phyloP scores from a whole-genome alignment of 2,888 invertebrate genomes.

The Anoncus sp. region DNA sequence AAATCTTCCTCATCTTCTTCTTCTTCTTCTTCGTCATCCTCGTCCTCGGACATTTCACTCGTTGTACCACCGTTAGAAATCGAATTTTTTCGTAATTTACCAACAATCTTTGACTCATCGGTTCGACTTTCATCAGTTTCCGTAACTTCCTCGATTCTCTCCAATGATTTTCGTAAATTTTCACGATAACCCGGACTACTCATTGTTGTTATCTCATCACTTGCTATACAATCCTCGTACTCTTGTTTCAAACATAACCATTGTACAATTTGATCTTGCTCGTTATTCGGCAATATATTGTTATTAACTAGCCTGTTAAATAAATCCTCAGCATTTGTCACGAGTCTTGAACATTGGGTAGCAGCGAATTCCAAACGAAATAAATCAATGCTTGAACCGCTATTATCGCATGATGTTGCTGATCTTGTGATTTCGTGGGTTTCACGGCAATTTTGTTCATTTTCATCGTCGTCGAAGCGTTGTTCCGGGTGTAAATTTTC shows the following conservation, averaged over 20 bases:
- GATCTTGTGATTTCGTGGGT: conserved; percentile 77
- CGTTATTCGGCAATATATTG: conserved; percentile 88
- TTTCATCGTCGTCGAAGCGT: conserved; percentile 78
- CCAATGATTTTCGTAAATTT: conserved; percentile 84
- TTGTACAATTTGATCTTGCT: conserved; percentile 91
- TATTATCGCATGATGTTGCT: conserved; percentile 79
- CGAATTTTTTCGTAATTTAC: too few species aligned
- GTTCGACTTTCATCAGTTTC: conserved; percentile 82
- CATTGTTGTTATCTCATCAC: conserved; percentile 83
- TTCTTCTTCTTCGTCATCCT: conserved; percentile 80
- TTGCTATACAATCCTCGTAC: conserved; percentile 92
- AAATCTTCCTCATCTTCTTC: conserved; percentile 86
- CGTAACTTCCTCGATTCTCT: conserved; percentile 85
- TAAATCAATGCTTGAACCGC: conserved; percentile 82
- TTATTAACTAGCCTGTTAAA: conserved; percentile 90
- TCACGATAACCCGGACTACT: conserved; percentile 83
- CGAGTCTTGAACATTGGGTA: conserved; percentile 92
- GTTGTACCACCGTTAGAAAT: too few species aligned
- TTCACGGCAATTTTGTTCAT: conserved; percentile 78
- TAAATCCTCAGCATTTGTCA: conserved; percentile 93
- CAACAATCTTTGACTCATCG: too few species aligned
- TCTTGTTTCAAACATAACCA: conserved; percentile 95
- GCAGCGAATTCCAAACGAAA: conserved; percentile 94
- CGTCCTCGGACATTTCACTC: conserved; percentile 81
- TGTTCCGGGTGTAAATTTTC: too few species aligned